These are phyloP conservation scores for Murina feae DNA, from an alignment of 2,113 vertebrate genomes.

Conservation along the genomic window DNA sequence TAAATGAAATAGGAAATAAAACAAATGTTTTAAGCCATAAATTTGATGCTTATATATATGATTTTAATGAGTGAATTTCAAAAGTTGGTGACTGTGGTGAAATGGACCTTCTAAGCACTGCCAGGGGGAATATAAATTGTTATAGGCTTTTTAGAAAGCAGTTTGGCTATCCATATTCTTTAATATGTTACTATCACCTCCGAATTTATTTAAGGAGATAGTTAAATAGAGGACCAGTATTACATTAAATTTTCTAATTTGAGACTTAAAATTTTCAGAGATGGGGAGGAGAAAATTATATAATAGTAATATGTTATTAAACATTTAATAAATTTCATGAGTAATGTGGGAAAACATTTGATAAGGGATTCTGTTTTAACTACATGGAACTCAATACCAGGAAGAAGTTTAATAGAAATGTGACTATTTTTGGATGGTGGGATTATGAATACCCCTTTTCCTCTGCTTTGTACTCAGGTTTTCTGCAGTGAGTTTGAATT, in stretches of 20 bases:
- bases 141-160: not conserved
- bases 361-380: not conserved
- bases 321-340: not conserved
- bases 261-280: constrained; percentile 3
- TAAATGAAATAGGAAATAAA: not conserved
- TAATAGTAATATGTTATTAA: constrained; percentile 5
- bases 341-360: not conserved
- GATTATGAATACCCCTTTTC: not conserved
- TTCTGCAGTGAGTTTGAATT: constrained; percentile 7
- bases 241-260: not conserved
- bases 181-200: not conserved
- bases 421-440: not conserved
- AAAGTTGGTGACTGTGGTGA: not conserved
- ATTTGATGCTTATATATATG: not conserved
- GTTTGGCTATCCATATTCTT: not conserved
- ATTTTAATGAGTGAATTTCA: not conserved
- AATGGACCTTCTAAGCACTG: not conserved
- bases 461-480: not conserved
- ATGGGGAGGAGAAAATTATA: not conserved
- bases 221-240: not conserved
- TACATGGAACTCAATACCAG: not conserved
- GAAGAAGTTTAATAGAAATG: not conserved
- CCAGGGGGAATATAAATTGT: not conserved
- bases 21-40: not conserved
- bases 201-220: constrained; percentile 23